Evolutionary conservation across 2,888 invertebrate genomes (phyloP), one percentile per base, ranked within the genome.

Genomic region (Alitta virens): DNA sequence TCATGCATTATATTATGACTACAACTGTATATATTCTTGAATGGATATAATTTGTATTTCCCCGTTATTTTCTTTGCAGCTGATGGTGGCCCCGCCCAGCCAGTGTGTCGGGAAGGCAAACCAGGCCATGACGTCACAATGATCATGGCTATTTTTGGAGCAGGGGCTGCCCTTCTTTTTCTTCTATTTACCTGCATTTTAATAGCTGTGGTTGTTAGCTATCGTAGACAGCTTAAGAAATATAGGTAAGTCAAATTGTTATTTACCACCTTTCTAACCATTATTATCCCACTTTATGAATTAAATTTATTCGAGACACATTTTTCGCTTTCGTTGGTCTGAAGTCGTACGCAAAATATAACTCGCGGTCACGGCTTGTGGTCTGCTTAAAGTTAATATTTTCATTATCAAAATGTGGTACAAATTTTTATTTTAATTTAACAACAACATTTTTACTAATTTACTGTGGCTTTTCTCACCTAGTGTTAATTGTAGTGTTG

Each of bases 151-250:
- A 53, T 60, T 24, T 40, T 60, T 51, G 60, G 52, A 5, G 60
- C 60, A n/a, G 60, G 53, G 5, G 53, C 54, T n/a, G 60, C 53
- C 7, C 53, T 40, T 1, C 60, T 60, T 9, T 42, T 60, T n/a
- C 24, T 60, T 52, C 54, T 60, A n/a, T 60, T 60, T 27, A 23
- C 43, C 54, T 59, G 59, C 24, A 59, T 59, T 23, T 49, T 59
- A 16, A n/a, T 51, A 14, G 59, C 59, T n/a, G 59, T 59, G 18
- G 51, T 59, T 49, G 24, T 59, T 24, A 59, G 51, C 59, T 59
- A 50, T 25, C 50, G 49, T 12, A 27, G 59, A 27, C 59, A 59
- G 26, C 49, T 59, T 25, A 50, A 51, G n/a, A 59, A 59, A 24
- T 59, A 59, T 51, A 59, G 38, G 59, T 59, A 40, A 51, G 59